A percentile compares a stretch with the other conserved stretches of the same genome.
Evolutionary conservation across 2,797 vertebrate genomes (phyloP).

Genomic region (Enteromius afrohamiltoni): DNA sequence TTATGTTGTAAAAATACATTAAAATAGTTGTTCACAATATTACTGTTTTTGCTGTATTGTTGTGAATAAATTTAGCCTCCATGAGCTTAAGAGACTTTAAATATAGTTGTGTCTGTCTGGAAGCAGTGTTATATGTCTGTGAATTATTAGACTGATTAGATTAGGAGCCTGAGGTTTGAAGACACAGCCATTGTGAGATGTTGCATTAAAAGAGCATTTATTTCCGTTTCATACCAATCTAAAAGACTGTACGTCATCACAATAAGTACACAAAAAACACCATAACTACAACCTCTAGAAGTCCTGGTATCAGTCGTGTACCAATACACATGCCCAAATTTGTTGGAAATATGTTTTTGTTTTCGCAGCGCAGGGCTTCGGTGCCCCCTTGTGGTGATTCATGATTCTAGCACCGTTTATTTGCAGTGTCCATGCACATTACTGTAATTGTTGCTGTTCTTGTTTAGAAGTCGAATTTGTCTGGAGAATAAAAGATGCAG

Average conservation of each 20-base stretch:
- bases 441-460: constrained; percentile 45
- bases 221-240: neutral
- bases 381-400: constrained; percentile 42
- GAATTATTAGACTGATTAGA: neutral
- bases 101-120: neutral
- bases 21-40: neutral
- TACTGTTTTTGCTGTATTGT: neutral
- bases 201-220: neutral
- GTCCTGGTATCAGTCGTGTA: neutral
- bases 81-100: neutral
- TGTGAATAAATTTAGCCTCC: neutral
- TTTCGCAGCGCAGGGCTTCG: constrained; percentile 22
- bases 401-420: constrained; percentile 38
- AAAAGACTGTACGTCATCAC: neutral
- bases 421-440: constrained; percentile 26
- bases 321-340: neutral
- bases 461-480: constrained; percentile 39
- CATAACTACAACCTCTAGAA: neutral
- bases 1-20: neutral
- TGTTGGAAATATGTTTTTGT: neutral
- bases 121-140: neutral
- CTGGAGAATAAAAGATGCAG: constrained; percentile 17
- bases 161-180: neutral
- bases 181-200: neutral
- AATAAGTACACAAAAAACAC: neutral